Evolutionary conservation across 2,797 vertebrate species (phyloP).

Genomic region (Rhinella marina): DNA sequence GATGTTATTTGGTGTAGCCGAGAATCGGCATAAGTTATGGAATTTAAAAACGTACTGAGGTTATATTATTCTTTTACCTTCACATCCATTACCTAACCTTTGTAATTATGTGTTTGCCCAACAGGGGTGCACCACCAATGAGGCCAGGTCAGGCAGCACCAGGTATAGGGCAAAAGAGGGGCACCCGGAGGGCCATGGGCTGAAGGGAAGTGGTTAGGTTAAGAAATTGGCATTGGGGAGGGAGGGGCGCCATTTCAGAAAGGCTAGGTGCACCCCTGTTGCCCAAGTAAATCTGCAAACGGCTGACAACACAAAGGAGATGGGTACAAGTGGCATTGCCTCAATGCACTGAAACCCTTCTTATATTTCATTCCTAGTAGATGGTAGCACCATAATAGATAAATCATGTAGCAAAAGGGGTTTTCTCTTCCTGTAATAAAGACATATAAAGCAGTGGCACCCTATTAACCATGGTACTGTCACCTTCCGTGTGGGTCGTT

Average conservation of each 20-base stretch:
- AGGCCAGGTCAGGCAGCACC: too few species aligned
- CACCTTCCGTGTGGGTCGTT: background rate
- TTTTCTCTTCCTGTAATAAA: background rate
- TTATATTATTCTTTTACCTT: background rate
- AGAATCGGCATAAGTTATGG: background rate
- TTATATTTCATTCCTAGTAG: background rate
- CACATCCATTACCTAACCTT: background rate
- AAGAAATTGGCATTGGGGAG: too few species aligned
- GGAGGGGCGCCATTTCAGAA: too few species aligned
- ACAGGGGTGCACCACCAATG: too few species aligned
- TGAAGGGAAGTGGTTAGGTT: too few species aligned
- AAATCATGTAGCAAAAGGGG: background rate
- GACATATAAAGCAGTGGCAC: background rate
- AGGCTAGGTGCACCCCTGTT: too few species aligned
- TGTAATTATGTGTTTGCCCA: background rate
- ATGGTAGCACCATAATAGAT: background rate
- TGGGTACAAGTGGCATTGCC: background rate
- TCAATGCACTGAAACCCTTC: background rate
- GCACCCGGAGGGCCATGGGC: too few species aligned
- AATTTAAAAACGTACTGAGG: background rate
- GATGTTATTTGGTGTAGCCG: background rate
- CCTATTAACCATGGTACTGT: background rate
- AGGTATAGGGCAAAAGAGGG: too few species aligned
- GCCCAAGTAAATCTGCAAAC: background rate
- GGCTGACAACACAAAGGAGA: background rate